Conservation (phyloP, 2,113 vertebrate species). For the Guaruba guarouba region DNA sequence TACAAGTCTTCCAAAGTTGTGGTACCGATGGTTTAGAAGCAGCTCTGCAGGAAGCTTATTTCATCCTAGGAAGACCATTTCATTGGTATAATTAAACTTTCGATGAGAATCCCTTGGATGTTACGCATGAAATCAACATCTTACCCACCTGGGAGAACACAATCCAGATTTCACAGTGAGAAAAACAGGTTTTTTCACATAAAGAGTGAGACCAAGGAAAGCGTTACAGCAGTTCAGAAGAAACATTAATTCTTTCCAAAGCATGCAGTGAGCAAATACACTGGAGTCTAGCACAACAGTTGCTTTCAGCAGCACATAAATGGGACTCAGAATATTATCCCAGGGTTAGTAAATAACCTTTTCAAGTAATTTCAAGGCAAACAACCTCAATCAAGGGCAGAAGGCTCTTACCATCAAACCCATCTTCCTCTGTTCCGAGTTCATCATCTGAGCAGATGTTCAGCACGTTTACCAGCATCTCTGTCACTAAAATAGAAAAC, state of each 20-base stretch:
- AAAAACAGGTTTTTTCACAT: background rate
- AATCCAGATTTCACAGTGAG: background rate
- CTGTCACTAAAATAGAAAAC: constrained; percentile 83
- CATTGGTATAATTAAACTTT: background rate
- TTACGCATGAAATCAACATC: background rate
- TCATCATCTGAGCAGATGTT: constrained; percentile 99
- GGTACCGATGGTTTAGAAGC: background rate
- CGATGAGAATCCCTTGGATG: background rate
- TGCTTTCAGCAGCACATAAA: background rate
- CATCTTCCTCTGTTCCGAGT: constrained; percentile 93
- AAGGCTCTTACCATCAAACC: constrained; percentile 89
- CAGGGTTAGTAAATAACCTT: background rate
- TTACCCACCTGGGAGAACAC: background rate
- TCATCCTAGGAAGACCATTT: background rate
- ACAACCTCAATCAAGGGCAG: background rate
- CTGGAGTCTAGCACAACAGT: background rate
- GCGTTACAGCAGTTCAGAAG: background rate
- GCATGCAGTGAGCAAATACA: constrained; percentile 17
- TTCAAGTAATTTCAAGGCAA: constrained; percentile 3
- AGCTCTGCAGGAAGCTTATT: background rate
- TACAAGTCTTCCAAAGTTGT: background rate
- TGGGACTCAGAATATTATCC: background rate
- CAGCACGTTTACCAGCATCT: constrained; percentile 97
- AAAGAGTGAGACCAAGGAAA: background rate
- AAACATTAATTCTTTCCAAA: constrained; percentile 9